Evolutionary conservation across 2,113 vertebrate species (phyloP).

Genomic region (Mesembrinibis cayennensis): DNA sequence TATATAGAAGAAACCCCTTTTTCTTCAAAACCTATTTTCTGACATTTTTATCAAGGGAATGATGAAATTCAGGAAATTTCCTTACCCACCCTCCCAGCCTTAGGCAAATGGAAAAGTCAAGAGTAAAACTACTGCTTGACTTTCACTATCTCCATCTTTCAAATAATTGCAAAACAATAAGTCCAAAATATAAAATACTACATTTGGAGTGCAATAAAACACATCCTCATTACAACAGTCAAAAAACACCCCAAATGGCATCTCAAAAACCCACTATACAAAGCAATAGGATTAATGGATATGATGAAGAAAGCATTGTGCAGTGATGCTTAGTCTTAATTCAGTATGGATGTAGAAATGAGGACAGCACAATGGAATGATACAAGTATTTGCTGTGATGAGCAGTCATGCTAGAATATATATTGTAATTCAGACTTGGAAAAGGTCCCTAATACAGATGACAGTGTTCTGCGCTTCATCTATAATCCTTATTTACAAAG

Average conservation of each 20-base stretch:
- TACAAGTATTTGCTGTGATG: not conserved
- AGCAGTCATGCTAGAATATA: slow-evolving; percentile 58
- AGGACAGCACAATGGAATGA: not conserved
- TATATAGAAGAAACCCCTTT: not conserved
- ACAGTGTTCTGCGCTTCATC: slow-evolving; percentile 60
- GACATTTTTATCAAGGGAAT: not conserved
- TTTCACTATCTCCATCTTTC: not conserved
- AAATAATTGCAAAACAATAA: not conserved
- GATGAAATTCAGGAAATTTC: not conserved
- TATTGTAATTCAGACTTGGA: not conserved
- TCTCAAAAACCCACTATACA: not conserved
- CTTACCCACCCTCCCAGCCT: not conserved
- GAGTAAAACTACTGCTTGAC: not conserved
- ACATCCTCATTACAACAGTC: not conserved
- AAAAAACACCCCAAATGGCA: not conserved
- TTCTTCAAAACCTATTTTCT: not conserved
- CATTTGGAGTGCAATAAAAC: not conserved
- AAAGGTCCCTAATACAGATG: not conserved
- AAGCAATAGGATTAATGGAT: not conserved
- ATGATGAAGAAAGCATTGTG: slow-evolving; percentile 27
- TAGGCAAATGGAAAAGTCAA: not conserved
- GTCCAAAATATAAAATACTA: not conserved
- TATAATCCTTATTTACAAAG: slow-evolving; percentile 62
- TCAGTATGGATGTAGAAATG: not conserved
- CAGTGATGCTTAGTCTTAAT: slow-evolving; percentile 10